Conservation (phyloP, 1,140 invertebrate species). For the Apis cerana region DNA sequence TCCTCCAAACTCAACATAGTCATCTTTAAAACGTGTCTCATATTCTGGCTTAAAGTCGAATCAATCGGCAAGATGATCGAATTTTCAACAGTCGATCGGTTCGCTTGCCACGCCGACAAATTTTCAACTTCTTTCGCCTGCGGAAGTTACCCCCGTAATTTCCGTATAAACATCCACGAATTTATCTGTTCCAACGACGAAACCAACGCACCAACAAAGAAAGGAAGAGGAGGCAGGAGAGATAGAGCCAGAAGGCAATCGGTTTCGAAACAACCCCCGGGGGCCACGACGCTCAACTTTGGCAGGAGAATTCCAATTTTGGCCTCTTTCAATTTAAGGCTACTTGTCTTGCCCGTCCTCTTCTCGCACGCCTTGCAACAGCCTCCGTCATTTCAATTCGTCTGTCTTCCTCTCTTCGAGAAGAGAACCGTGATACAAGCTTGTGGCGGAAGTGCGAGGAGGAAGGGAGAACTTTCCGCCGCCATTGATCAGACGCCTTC, state of each 20-base stretch:
- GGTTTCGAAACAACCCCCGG: constrained; percentile 59
- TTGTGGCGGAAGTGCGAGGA: background rate
- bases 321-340: constrained; percentile 74
- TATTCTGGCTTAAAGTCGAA: constrained; percentile 1
- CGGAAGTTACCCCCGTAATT: constrained; percentile 58
- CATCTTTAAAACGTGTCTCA: too few relatives aligned
- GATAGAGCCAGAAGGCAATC: constrained; percentile 53
- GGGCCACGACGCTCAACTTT: constrained; percentile 67
- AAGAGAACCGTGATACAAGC: constrained; percentile 40
- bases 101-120: background rate
- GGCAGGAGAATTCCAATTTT: constrained; percentile 76
- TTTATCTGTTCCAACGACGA: constrained; percentile 46
- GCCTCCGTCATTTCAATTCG: constrained; percentile 32
- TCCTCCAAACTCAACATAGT: too few relatives aligned
- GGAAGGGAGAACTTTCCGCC: constrained; percentile 9
- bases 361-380: constrained; percentile 38
- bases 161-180: constrained; percentile 69
- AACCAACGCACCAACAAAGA: background rate
- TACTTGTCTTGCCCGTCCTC: constrained; percentile 70
- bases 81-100: constrained; percentile 57
- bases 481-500: constrained; percentile 28
- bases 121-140: constrained; percentile 2
- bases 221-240: background rate
- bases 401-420: constrained; percentile 27
- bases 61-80: constrained; percentile 43